phyloP scores from a whole-genome alignment of 1,140 invertebrate genomes.

The Tetranychus cinnabarinus region DNA sequence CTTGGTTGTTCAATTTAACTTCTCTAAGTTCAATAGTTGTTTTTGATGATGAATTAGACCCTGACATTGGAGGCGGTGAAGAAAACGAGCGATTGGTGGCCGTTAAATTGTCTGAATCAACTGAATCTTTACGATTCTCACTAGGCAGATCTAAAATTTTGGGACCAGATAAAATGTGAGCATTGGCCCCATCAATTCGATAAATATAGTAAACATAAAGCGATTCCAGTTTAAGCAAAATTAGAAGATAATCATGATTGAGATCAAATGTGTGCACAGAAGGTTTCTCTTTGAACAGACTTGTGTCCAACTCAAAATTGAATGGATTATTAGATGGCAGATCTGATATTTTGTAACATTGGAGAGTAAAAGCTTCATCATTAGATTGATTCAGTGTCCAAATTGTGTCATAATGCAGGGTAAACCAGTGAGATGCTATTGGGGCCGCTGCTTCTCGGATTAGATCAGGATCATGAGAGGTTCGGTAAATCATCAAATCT shows the following conservation, averaged over 20 bases:
- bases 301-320: neutral
- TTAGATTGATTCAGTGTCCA: too few species aligned
- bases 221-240: neutral
- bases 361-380: too few species aligned
- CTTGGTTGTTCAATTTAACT: conserved; percentile 1
- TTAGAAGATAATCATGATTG: neutral
- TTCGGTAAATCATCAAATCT: neutral
- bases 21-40: neutral
- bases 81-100: too few species aligned
- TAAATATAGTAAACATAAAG: neutral
- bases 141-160: neutral
- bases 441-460: neutral
- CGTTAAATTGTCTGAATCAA: too few species aligned
- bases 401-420: too few species aligned
- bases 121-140: too few species aligned
- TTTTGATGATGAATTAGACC: neutral
- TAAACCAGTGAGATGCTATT: neutral
- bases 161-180: neutral
- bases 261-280: neutral
- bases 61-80: too few species aligned
- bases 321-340: too few species aligned
- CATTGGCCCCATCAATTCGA: neutral
- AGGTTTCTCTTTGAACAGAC: neutral
- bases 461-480: neutral
- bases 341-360: too few species aligned